Evolutionary conservation across 2,888 invertebrate species (phyloP), one percentile per base, ranked within the genome.

Genomic region (Nephrotoma guestfalica): DNA sequence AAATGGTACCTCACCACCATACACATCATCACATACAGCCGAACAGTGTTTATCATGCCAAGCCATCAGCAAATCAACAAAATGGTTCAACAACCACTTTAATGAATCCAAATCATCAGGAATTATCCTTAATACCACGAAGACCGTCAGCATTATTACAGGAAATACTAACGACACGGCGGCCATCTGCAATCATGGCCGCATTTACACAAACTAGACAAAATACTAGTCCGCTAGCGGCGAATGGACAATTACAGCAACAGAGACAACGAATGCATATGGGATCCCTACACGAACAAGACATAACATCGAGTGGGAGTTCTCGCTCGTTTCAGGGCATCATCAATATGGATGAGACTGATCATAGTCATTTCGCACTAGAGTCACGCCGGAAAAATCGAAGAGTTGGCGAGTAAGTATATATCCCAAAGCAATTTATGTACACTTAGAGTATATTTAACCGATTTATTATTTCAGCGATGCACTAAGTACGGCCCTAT

Each of bases 401-500:
- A 86, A 89, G 91, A 88, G 89, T 92, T 42, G 93, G 92, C 88
- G 92, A 93, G 93, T 93, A 90, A 91, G 92, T 90, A 83, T 57
- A 42, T 45, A 71, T 86, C 2, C 2, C 30, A 30, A 30, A 30
- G 30, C 30, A 30, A 41, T 86, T 9, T 84, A 30, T 43, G 41
- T 11, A 41, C 57, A 13, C 30, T 30, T 86, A 57, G 41, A 71
- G 0, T 42, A 43, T n/a, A 51, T 42, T 41, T 86, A 84, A 57
- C 85, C 85, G 41, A 13, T 84, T 86, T 86, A 6, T 86, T 71
- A 83, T 83, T 86, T 86, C 18, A 95, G 95, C 89, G 96, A 96
- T 91, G 94, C 95, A 71, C 90, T 96, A 87, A 95, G 95, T 88
- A 94, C 94, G 87, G 94, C 95, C 5, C 91, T 97, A 83, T 97